phyloP scores from a whole-genome alignment of 2,888 invertebrate species.

The Apodemia mormo region DNA sequence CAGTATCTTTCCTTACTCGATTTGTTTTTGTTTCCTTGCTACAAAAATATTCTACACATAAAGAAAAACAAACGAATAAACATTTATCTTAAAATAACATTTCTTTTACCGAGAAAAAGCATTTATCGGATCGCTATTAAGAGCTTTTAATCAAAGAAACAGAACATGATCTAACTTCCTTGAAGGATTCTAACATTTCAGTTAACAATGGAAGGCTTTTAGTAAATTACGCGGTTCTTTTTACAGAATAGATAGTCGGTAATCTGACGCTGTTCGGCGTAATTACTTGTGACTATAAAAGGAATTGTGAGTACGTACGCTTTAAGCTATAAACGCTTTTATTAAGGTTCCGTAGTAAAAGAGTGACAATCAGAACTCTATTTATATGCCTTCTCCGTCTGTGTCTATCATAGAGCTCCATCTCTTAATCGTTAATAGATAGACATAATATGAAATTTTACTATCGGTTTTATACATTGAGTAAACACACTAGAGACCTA shows the following conservation, averaged over 20 bases:
- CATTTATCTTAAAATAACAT: background rate
- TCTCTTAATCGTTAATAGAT: too few relatives aligned
- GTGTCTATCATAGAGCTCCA: too few relatives aligned
- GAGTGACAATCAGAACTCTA: too few relatives aligned
- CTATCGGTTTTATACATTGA: too few relatives aligned
- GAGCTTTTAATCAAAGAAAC: conserved; percentile 12
- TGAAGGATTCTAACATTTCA: conserved; percentile 30
- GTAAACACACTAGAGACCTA: too few relatives aligned
- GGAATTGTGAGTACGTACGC: conserved; percentile 24
- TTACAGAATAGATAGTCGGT: conserved; percentile 37
- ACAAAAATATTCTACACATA: too few relatives aligned
- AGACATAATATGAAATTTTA: too few relatives aligned
- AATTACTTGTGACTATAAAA: conserved; percentile 41
- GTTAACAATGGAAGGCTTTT: conserved; percentile 57
- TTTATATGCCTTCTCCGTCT: too few relatives aligned
- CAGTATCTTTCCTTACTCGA: too few relatives aligned
- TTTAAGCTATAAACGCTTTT: background rate
- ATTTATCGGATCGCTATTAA: conserved; percentile 4
- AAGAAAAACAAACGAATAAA: too few relatives aligned
- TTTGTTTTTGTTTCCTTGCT: too few relatives aligned
- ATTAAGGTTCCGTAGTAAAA: too few relatives aligned
- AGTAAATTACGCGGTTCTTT: conserved; percentile 46
- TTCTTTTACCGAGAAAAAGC: background rate
- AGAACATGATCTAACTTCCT: conserved; percentile 12
- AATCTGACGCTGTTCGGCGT: conserved; percentile 45